These are phyloP conservation scores for Lithodes maja DNA, from an alignment of 2,888 invertebrate genomes.

Conservation along the genomic window DNA sequence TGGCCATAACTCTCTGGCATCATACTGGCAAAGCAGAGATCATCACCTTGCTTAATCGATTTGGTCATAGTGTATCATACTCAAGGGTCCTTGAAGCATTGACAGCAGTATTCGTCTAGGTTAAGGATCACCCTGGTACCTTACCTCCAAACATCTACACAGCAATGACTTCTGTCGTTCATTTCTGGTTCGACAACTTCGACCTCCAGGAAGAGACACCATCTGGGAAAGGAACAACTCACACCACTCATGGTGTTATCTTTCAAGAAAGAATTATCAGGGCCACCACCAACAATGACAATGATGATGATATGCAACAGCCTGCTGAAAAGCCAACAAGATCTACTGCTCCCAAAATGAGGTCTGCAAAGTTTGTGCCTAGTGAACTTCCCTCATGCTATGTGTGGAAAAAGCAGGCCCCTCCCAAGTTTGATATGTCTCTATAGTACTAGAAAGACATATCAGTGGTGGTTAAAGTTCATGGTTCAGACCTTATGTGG, in stretches of 20 bases:
- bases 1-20: constrained; percentile 25
- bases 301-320: background rate
- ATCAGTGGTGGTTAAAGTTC: background rate
- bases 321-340: constrained; percentile 17
- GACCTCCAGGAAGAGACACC: background rate
- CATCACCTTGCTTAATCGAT: constrained; percentile 28
- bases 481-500: constrained; percentile 25
- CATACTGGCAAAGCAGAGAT: constrained; percentile 36
- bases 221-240: constrained; percentile 15
- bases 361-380: constrained; percentile 3
- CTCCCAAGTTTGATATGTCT: background rate
- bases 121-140: constrained; percentile 23
- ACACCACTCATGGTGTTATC: constrained; percentile 13
- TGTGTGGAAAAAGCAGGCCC: background rate
- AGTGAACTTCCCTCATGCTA: constrained; percentile 13
- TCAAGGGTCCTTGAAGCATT: constrained; percentile 29
- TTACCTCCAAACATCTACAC: constrained; percentile 23
- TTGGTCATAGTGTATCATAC: constrained; percentile 33
- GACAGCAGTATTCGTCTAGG: constrained; percentile 31
- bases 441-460: background rate
- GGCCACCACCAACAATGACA: background rate
- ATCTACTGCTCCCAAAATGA: constrained; percentile 22
- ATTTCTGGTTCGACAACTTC: constrained; percentile 22
- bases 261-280: background rate
- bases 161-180: constrained; percentile 23